Evolutionary conservation across 2,888 invertebrate genomes (phyloP).

Genomic region (Pterobdella sp.): DNA sequence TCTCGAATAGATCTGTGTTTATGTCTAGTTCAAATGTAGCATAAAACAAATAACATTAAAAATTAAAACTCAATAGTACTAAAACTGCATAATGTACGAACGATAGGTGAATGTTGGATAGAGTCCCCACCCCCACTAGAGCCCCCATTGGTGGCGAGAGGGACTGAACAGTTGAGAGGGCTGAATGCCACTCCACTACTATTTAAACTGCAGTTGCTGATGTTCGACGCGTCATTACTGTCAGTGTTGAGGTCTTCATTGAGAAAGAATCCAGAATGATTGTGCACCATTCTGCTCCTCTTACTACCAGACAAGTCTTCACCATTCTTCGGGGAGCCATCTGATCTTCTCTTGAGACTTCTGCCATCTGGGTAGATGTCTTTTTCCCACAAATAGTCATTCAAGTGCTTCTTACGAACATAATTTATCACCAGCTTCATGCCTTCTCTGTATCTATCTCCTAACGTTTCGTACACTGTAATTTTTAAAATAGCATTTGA

Average conservation of each 20-base stretch:
- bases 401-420: conserved; percentile 11
- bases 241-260: not conserved
- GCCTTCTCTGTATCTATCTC: not conserved
- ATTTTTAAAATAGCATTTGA: not conserved
- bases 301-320: not conserved
- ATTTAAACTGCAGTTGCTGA: conserved; percentile 3
- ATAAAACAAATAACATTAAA: too few relatives aligned
- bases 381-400: not conserved
- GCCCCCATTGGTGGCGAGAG: not conserved
- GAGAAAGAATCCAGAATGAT: not conserved
- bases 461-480: conserved; percentile 5
- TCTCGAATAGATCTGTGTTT: too few relatives aligned
- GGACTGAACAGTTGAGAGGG: not conserved
- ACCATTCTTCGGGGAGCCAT: not conserved
- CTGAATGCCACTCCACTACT: too few relatives aligned
- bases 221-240: not conserved
- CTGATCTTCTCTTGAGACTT: not conserved
- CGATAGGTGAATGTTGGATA: not conserved
- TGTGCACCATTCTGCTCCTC: not conserved
- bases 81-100: too few relatives aligned
- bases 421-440: not conserved
- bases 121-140: not conserved
- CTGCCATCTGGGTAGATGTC: conserved; percentile 12
- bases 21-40: too few relatives aligned
- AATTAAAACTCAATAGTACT: too few relatives aligned